phyloP scores from a whole-genome alignment of 2,113 vertebrate species.

The Microtus montanus region DNA sequence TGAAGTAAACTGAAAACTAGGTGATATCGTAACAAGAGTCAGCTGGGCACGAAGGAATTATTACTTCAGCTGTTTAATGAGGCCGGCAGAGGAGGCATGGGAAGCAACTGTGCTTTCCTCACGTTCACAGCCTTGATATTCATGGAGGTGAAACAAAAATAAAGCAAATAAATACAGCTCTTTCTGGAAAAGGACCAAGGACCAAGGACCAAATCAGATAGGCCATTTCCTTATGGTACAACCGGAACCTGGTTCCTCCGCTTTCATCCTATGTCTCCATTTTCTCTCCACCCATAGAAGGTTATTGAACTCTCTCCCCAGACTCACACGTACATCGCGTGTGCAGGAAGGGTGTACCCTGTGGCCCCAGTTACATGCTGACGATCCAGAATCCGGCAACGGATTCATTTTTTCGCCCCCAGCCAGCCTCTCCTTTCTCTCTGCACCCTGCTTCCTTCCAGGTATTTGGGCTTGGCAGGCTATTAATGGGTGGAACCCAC shows the following conservation, averaged over 20 bases:
- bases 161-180: background rate
- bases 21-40: background rate
- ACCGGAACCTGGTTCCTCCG: background rate
- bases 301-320: background rate
- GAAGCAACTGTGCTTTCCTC: background rate
- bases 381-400: background rate
- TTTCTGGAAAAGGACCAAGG: background rate
- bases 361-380: background rate
- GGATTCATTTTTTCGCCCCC: background rate
- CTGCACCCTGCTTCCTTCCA: constrained; percentile 47
- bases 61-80: background rate
- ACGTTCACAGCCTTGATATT: background rate
- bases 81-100: background rate
- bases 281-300: background rate
- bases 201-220: background rate
- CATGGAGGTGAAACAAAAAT: background rate
- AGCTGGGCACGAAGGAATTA: background rate
- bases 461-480: constrained; percentile 74
- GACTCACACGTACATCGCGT: background rate
- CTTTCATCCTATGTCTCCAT: background rate
- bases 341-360: background rate
- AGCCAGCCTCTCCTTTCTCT: constrained; percentile 29
- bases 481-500: constrained; percentile 72
- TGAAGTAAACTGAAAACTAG: background rate
- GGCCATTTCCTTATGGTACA: background rate